Conservation (phyloP, 2,113 vertebrate genomes). For the Oreotragus oreotragus region DNA sequence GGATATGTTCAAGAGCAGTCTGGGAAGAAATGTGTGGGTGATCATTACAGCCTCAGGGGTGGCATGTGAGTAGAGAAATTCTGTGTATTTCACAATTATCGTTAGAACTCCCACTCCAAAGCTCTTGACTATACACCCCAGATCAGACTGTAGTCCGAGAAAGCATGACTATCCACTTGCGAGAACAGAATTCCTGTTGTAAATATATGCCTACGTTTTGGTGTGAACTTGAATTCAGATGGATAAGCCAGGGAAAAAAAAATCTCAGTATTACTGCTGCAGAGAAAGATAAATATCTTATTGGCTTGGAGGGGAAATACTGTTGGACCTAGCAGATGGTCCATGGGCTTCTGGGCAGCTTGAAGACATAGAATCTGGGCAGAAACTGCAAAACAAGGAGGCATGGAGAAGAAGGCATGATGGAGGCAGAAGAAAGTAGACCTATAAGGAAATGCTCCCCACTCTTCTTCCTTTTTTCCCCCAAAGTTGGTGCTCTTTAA, state of each 20-base stretch:
- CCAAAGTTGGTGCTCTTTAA: background rate
- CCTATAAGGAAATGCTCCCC: background rate
- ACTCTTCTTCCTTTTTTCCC: background rate
- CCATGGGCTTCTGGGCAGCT: background rate
- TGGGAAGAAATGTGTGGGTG: background rate
- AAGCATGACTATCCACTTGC: background rate
- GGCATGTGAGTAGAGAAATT: background rate
- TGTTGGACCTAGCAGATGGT: background rate
- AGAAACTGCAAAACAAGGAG: background rate
- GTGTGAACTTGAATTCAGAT: background rate
- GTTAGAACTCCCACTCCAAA: background rate
- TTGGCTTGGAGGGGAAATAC: background rate
- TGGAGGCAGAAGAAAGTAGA: background rate
- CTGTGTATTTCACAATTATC: background rate
- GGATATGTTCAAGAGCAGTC: background rate
- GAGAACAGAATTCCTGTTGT: background rate
- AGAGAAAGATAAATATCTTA: background rate
- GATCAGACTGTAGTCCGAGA: background rate
- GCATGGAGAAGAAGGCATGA: background rate
- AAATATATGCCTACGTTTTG: background rate
- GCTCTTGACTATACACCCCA: background rate
- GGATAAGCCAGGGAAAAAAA: rapidly evolving
- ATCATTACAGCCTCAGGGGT: background rate
- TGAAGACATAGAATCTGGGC: background rate
- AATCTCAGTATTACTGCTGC: background rate